A percentile compares a stretch with the other conserved stretches of the same genome.
Conservation (phyloP, 2,797 vertebrate genomes). For the Crocidura indochinensis region DNA sequence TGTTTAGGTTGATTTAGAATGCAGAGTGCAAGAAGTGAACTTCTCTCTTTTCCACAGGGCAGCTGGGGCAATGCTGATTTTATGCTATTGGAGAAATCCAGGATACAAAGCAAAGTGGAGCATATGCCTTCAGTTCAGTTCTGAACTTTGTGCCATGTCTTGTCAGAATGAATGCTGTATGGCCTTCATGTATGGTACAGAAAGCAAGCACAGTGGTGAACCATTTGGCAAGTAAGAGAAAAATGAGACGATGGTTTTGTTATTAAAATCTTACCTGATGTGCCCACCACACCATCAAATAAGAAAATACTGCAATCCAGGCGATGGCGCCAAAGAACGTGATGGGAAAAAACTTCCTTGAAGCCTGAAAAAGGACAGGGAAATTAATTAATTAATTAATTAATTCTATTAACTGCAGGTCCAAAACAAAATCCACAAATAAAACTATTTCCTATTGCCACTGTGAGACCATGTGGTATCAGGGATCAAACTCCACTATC, state of each 20-base stretch:
- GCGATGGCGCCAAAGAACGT: constrained; percentile 96
- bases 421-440: background rate
- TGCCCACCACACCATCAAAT: constrained; percentile 99
- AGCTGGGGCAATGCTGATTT: background rate
- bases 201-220: background rate
- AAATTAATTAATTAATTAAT: constrained; percentile 38
- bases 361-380: constrained; percentile 91
- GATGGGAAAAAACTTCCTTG: constrained; percentile 94
- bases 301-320: constrained; percentile 98
- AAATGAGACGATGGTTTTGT: background rate
- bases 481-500: too few relatives aligned
- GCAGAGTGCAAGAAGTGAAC: background rate
- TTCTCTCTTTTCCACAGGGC: background rate
- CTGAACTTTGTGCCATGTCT: background rate
- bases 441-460: background rate
- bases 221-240: constrained; percentile 1
- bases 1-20: background rate
- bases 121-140: constrained; percentile 17
- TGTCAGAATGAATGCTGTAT: background rate
- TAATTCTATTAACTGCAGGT: background rate
- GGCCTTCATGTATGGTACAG: background rate
- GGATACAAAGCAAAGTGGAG: constrained; percentile 6
- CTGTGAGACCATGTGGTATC: background rate
- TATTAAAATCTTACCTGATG: constrained; percentile 94
- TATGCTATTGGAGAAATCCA: background rate